These are phyloP conservation scores for Sigmodon hispidus DNA, from an alignment of 2,113 vertebrate species.

Conservation along the genomic window DNA sequence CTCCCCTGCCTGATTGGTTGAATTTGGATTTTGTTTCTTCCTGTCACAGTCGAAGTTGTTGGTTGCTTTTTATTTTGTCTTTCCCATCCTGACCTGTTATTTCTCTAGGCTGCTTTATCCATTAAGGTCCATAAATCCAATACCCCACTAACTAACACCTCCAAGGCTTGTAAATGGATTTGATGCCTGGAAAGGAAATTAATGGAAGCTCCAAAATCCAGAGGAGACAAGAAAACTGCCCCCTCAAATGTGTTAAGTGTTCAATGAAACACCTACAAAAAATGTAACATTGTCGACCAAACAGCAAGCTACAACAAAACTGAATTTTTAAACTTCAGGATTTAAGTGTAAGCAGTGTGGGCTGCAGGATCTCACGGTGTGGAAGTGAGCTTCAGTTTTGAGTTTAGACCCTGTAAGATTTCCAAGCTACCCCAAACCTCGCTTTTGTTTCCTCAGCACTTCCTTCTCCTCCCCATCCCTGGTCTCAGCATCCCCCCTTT, in stretches of 20 bases:
- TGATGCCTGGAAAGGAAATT: background rate
- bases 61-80: background rate
- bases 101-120: background rate
- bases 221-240: conserved; percentile 26
- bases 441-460: background rate
- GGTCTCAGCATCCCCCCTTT: background rate
- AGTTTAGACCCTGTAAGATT: background rate
- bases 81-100: background rate
- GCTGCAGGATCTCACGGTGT: fast-evolving
- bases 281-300: background rate
- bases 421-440: background rate
- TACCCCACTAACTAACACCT: background rate
- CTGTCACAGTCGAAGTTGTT: background rate
- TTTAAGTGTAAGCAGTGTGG: background rate
- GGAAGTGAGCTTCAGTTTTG: background rate
- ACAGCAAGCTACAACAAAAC: background rate
- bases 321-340: background rate
- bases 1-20: background rate
- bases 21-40: background rate
- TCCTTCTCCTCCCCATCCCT: background rate
- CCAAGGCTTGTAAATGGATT: background rate
- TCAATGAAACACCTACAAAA: conserved; percentile 52
- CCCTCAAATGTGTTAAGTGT: background rate
- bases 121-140: background rate
- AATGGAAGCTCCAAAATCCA: background rate